Evolutionary conservation across 1,140 invertebrate species (phyloP), one percentile per base, ranked within the genome.

Genomic region (Drosophila teissieri): DNA sequence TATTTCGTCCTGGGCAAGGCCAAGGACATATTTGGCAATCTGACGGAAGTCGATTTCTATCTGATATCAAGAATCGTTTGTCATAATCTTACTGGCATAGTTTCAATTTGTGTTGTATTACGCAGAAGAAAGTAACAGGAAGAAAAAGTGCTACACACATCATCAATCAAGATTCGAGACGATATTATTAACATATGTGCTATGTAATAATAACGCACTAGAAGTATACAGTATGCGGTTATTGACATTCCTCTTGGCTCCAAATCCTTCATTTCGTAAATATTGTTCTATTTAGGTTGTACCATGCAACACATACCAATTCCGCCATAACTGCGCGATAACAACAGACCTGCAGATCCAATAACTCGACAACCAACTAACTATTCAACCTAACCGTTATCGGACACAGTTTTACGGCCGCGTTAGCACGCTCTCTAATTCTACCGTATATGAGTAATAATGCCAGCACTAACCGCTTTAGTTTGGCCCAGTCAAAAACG

Each of bases 271-370:
- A 10, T 10, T 31, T 31, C 8, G 8, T 8, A 10, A 31, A 31
- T 10, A 31, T 10, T 31, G 31, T 31, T 31, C 12, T 6, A 51
- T 7, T 22, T 15, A n/a, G 8, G 11, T 17, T 31, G 31, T 31
- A 8, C 7, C 14, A 15, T 34, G 36, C 51, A 64, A 69, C 37
- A 37, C 24, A 27, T 57, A 56, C 64, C 56, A 34, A 54, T 46
- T 36, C 42, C 11, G 39, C 31, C 55, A 39, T 48, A 61, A 63
- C 68, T 49, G 39, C 42, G 49, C 69, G 83, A 86, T 86, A 86
- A 88, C 75, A 69, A 61, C 77, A 5, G 8, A 15, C 48, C n/a
- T 2, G 15, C 70, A 88, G 48, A 83, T 73, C 76, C 51, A 39
- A 36, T 42, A 39, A 27, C 67, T 46, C 40, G n/a, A n/a, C 40